Percentiles rank a stretch among this genome's conserved stretches.
These are phyloP conservation scores for Bolinopsis microptera DNA, from an alignment of 37 sponge, comb jelly and placozoan genomes.

Conservation along the genomic window DNA sequence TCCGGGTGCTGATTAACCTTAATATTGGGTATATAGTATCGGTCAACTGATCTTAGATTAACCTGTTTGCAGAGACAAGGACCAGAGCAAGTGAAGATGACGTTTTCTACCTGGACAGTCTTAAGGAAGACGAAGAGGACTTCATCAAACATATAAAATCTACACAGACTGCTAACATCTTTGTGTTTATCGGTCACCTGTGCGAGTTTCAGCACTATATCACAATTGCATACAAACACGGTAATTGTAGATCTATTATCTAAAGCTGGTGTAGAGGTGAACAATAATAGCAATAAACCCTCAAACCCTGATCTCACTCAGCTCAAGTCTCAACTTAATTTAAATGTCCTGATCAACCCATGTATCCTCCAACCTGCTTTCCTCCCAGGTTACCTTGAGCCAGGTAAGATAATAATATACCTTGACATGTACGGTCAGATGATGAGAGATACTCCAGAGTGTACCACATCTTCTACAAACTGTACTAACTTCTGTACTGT, in stretches of 20 bases:
- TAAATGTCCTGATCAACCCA: no score
- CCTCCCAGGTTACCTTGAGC: not conserved
- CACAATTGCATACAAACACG: not conserved
- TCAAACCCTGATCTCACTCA: no score
- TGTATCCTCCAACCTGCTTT: not conserved
- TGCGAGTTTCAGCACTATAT: conserved; percentile 5
- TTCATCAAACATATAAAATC: not conserved
- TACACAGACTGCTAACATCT: conserved; percentile 33
- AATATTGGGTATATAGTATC: no score
- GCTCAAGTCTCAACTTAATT: no score
- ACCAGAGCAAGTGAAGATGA: not conserved
- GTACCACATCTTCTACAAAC: not conserved
- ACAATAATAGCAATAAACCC: no score
- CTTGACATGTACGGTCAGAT: conserved; percentile 28
- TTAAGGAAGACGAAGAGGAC: not conserved
- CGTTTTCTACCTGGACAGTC: not conserved
- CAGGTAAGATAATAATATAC: not conserved
- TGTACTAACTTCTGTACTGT: not conserved
- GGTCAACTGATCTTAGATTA: no score
- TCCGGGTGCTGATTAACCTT: no score
- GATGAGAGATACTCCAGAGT: not conserved
- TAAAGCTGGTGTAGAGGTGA: no score
- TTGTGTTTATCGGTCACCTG: conserved; percentile 21
- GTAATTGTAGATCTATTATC: no score
- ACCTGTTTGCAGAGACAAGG: not conserved